These are phyloP conservation scores for Prolemur simus DNA, from an alignment of 2,113 vertebrate genomes.

Conservation along the genomic window DNA sequence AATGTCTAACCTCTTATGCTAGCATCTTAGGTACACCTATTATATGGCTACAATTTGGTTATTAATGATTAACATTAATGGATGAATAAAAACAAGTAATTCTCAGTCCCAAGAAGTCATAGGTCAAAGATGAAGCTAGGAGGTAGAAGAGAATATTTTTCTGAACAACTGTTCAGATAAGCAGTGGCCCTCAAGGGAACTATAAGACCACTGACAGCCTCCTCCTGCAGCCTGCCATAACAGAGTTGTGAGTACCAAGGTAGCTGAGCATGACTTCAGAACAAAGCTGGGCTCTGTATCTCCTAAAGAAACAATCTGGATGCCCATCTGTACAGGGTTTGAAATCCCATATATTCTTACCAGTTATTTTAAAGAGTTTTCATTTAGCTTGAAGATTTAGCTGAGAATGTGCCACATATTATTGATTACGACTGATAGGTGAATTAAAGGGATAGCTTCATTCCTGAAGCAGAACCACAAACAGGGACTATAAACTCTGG, in stretches of 20 bases:
- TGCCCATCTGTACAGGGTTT: not conserved
- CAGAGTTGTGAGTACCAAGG: not conserved
- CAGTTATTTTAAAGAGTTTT: slow-evolving; percentile 19
- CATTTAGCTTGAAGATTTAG: not conserved
- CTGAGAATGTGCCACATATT: not conserved
- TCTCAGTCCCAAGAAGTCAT: not conserved
- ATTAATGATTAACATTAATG: slow-evolving; percentile 1
- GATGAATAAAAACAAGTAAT: not conserved
- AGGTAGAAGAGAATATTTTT: not conserved
- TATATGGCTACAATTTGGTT: not conserved
- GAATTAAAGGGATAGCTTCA: not conserved
- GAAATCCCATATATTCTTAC: not conserved
- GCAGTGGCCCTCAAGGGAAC: not conserved
- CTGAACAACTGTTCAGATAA: not conserved
- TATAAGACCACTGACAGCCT: not conserved
- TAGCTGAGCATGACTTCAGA: not conserved
- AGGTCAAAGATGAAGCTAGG: not conserved
- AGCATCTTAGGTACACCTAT: not conserved
- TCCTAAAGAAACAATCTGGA: not conserved
- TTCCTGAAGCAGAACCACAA: not conserved
- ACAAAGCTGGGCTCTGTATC: not conserved
- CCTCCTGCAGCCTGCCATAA: not conserved
- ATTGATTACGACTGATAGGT: not conserved
- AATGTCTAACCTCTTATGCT: not conserved
- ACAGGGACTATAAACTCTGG: not conserved